Evolutionary conservation across 2,888 invertebrate genomes (phyloP), one percentile per base, ranked within the genome.

Genomic region (Sminthurides aquaticus): DNA sequence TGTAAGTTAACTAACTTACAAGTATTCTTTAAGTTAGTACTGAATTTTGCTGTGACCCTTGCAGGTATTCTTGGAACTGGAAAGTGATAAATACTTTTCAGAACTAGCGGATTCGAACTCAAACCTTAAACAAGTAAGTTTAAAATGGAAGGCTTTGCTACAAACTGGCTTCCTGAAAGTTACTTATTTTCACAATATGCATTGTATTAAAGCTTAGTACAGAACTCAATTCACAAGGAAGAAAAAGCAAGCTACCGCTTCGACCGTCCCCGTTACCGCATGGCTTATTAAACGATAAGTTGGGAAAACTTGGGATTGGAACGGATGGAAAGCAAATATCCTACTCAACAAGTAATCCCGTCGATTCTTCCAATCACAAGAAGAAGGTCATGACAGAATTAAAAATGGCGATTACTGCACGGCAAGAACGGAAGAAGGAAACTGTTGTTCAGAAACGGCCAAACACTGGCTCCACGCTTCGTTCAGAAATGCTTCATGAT

Each of bases 51-150:
- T n/a, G n/a, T n/a, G n/a, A 34, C 15, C 15, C 43, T 34, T 11
- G 5, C 43, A 34, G 43, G 43, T 61, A 2, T 65, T 69, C 26
- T 25, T 67, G 20, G 64, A 69, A 57, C 65, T 69, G 0, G 57
- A 64, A 18, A 29, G 61, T 57, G 64, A 67, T 22, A 67, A 67
- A 8, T 26, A 66, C 20, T 62, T 66, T 11, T 5, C 43, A 5
- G 43, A 34, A 5, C 15, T 34, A 34, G 43, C 43, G 8, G 43
- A 34, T 11, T 34, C 15, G 43, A 34, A 15, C 8, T 11, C 5
- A 34, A 15, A 34, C 5, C 15, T 34, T 5, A 34, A 15, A 34
- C 8, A 5, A 15, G 43, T 34, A 34, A 34, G 5, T 5, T 11
- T 34, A 11, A 5, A 34, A 11, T 34, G 5, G 8, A 34, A 11